Evolutionary conservation across 2,888 invertebrate species (phyloP).

Genomic region (Rhagium mordax): DNA sequence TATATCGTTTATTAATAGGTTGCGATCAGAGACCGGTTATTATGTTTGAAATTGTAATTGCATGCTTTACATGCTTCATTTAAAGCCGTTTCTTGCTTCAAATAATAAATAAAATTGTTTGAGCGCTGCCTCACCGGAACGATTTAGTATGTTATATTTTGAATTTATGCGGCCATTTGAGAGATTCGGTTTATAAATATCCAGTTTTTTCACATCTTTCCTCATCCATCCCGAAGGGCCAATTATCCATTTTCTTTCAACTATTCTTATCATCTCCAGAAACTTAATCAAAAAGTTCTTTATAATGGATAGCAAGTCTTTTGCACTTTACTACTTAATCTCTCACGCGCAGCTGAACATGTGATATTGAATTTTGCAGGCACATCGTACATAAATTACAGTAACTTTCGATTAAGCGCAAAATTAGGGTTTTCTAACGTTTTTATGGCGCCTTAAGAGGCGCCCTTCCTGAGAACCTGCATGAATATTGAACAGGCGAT

Average conservation of each 20-base stretch:
- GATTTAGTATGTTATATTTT: neutral
- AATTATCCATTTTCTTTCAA: neutral
- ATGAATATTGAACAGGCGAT: slow-evolving; percentile 37
- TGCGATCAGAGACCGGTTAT: neutral
- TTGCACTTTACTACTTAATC: slow-evolving; percentile 6
- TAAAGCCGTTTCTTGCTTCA: neutral
- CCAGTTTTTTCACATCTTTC: too few species aligned
- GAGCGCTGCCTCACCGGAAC: neutral
- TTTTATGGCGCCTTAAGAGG: slow-evolving; percentile 14
- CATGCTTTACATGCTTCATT: slow-evolving; percentile 2
- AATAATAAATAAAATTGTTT: neutral
- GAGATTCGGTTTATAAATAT: neutral
- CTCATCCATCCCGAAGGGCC: neutral
- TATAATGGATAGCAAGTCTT: slow-evolving; percentile 15
- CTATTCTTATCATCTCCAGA: slow-evolving; percentile 3
- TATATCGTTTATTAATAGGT: slow-evolving; percentile 10
- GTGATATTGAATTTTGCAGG: slow-evolving; percentile 8
- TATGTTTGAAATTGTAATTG: slow-evolving; percentile 4
- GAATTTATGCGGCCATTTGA: neutral
- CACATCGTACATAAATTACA: slow-evolving; percentile 17
- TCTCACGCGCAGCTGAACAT: slow-evolving; percentile 14
- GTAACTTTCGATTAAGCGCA: slow-evolving; percentile 5
- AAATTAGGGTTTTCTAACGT: slow-evolving; percentile 17
- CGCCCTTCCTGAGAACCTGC: slow-evolving; percentile 13
- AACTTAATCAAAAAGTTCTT: slow-evolving; percentile 21